Evolutionary conservation across 2,113 vertebrate species (phyloP), one percentile per base, ranked within the genome.

Genomic region (Columbina picui): DNA sequence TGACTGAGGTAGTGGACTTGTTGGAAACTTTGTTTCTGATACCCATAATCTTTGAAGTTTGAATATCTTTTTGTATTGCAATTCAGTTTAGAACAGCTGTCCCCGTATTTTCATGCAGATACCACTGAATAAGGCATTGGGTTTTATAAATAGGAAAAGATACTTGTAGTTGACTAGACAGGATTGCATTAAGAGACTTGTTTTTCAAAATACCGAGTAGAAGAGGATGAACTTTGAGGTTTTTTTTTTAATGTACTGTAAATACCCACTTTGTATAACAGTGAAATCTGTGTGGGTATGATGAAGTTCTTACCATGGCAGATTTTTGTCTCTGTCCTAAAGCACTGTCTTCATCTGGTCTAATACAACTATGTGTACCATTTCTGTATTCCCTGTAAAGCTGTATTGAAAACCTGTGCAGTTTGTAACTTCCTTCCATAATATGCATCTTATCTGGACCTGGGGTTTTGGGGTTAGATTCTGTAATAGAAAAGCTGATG

Each of bases 201-300:
- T 41, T 79, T 76, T 90, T 71, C 14, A 34, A 56, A 85, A 70
- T 53, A 53, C 0, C 1, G 71, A 67, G 22, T 69, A 26, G 36
- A 79, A 73, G 32, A 45, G 49, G 5, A 47, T 45, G 4, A 86
- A 68, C 67, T 79, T 39, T 7, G 32, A 61, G 5, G 3, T 25
- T 89, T 87, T 60, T 18, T 1, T n/a, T n/a, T n/a, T n/a, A 75
- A 68, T n/a, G 16, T 6, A 21, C 5, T 6, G 14, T 75, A 68
- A 76, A 47, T 76, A 34, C 7, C 5, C 2, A 14, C 17, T 70
- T 64, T 67, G 6, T 63, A 7, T 39, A 83, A 21, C 34, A 73
- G 20, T 59, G 15, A 71, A 18, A 0, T 67, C 11, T 67, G 13
- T 0, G 0, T 73, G 30, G 8, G 19, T 6, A 20, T 50, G 12